Base-by-base conservation (phyloP, 2,797 vertebrate species). In the Trachurus trachurus region DNA sequence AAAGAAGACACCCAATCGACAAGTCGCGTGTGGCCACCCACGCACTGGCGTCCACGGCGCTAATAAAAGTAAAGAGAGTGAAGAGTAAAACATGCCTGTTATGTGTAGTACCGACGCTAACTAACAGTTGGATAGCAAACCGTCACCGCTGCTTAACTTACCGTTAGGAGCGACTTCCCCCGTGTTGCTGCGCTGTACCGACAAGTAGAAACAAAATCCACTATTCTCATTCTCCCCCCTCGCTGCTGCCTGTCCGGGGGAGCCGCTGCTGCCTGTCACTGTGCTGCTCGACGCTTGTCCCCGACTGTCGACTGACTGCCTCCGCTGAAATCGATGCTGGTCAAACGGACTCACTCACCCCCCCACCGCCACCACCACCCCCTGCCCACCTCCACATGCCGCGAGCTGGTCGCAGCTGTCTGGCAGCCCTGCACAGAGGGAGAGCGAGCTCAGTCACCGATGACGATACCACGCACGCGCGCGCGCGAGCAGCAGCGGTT, bases 151-250 rank as follows among this genome's bases (percentile, higher is more conserved):
- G 22, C 88, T 92, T 86, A 94, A n/a, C 88, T 92, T 86, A 94
- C 94, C 92, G 90, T 92, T 37, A 2, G 74, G 49, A 29, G 80
- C 40, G 81, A 76, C 78, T 85, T 83, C 72, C 62, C 71, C 54
- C 71, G 78, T 44, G 57, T 75, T 60, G 59, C 78, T 82, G 66
- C 59, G 60, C 67, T 74, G 81, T 67, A 68, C 82, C 88, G 71
- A 75, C 82, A 68, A 54, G 58, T 66, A 79, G 34, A 85, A 74
- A 62, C 71, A 12, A 77, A 68, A 80, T 65, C 77, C 87, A 73
- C 90, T 92, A 83, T 88, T 92, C 47, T 89, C 91, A 93, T 94
- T 88, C 78, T 93, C 78, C 62, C 71, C 82, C 57, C 58, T 26
- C 74, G 42, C 85, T 42, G n/a, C n/a, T n/a, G n/a, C n/a, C n/a